These are phyloP conservation scores for Girardinichthys multiradiatus DNA, from an alignment of 2,113 vertebrate species.

Conservation along the genomic window DNA sequence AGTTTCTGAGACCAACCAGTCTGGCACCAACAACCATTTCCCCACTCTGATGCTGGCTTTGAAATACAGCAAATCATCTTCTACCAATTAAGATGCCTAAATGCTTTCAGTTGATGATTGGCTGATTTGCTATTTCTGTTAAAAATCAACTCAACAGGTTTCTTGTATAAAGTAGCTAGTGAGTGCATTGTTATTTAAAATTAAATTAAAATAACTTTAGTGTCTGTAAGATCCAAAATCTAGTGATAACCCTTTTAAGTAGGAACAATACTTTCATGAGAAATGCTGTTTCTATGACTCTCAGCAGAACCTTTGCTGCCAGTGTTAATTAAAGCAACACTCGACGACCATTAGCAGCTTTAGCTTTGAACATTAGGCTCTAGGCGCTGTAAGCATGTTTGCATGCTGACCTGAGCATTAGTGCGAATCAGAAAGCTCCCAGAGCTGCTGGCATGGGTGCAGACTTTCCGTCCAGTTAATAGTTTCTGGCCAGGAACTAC, in stretches of 20 bases:
- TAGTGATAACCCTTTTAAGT: neutral
- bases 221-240: neutral
- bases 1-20: no score
- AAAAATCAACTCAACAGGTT: no score
- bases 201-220: no score
- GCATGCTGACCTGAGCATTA: conserved; percentile 8
- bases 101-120: no score
- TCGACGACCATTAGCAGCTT: neutral
- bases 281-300: neutral
- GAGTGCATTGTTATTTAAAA: no score
- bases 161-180: no score
- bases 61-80: no score
- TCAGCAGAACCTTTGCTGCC: neutral
- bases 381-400: neutral
- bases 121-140: no score
- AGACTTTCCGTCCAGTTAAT: neutral
- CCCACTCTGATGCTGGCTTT: no score
- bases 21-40: no score
- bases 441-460: neutral
- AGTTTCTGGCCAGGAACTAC: neutral
- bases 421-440: neutral
- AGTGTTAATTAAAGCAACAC: neutral
- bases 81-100: no score
- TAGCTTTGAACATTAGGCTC: neutral
- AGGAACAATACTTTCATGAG: neutral